phyloP scores from a whole-genome alignment of 2,888 invertebrate genomes.

The Gryllus longicercus region DNA sequence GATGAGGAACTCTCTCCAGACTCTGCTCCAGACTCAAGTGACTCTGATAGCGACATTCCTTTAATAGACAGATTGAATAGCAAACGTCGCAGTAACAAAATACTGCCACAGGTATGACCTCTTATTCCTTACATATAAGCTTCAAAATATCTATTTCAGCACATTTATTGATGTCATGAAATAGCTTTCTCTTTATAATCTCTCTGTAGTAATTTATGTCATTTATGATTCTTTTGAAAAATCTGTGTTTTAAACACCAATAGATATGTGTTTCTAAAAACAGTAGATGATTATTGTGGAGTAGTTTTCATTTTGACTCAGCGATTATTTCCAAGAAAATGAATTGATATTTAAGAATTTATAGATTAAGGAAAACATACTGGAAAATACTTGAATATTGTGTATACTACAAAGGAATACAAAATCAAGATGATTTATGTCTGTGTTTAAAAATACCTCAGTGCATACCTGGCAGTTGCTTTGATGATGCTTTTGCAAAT shows the following conservation, averaged over 20 bases:
- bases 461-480: neutral
- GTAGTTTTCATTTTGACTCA: neutral
- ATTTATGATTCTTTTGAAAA: neutral
- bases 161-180: neutral
- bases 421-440: constrained; percentile 4
- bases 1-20: constrained; percentile 40
- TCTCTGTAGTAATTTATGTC: neutral
- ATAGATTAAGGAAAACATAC: neutral
- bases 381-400: no score
- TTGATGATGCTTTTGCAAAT: neutral
- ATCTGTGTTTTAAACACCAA: neutral
- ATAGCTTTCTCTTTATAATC: neutral
- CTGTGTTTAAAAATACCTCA: neutral
- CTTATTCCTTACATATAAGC: neutral
- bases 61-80: constrained; percentile 28
- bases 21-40: constrained; percentile 37
- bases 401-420: neutral
- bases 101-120: neutral
- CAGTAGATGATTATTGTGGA: neutral
- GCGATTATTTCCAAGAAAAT: neutral
- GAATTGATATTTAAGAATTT: neutral
- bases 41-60: constrained; percentile 38
- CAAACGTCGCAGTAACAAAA: constrained; percentile 7
- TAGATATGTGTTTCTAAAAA: neutral
- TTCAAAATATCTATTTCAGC: neutral